Evolutionary conservation across 1,140 invertebrate species (phyloP), one percentile per base, ranked within the genome.

Genomic region (Nomia melanderi): DNA sequence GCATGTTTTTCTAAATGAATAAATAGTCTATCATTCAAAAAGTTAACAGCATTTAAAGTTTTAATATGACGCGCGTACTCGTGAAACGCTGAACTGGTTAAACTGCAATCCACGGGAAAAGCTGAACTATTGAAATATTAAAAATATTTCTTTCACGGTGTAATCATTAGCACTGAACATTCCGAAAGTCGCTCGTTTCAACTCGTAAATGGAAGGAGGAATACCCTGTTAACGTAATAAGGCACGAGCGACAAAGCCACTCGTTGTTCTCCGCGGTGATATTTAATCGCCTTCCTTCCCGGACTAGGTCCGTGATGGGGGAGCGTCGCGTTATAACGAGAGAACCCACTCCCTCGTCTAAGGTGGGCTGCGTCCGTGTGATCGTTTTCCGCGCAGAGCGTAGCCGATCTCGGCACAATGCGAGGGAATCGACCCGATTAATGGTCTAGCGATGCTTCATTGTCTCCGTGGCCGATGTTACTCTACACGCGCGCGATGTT

Each of bases 371-470:
- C 20, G 41, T 33, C 20, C 41, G 20, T 54, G 44, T 29, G 44
- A 79, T 41, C 78, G 47, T 60, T 57, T n/a, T 77, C 33, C 23
- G 25, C 23, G 31, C 63, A 53, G 17, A 36, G 20, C 47, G 29
- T 67, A 53, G 39, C 25, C 57, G 29, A 63, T 60, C 25, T 41
- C 57, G 50, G 33, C 69, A 74, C 79, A 76, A 82, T 63, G 57
- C 39, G 17, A 23, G 75, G 59, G 69, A 83, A 83, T 78, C 79
- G 53, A 27, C 63, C 44, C 74, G 66, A 78, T 83, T 83, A 83
- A 83, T 66, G 74, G 50, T 41, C 56, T 73, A 78, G 77, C 79
- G 50, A 59, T 72, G 69, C 69, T 60, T 41, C 67, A 78, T 83
- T 81, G 79, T 83, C 75, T 83, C 41, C 25, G 23, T 27, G 29